phyloP scores from a whole-genome alignment of 2,888 invertebrate genomes.

The Endotricha flammealis region DNA sequence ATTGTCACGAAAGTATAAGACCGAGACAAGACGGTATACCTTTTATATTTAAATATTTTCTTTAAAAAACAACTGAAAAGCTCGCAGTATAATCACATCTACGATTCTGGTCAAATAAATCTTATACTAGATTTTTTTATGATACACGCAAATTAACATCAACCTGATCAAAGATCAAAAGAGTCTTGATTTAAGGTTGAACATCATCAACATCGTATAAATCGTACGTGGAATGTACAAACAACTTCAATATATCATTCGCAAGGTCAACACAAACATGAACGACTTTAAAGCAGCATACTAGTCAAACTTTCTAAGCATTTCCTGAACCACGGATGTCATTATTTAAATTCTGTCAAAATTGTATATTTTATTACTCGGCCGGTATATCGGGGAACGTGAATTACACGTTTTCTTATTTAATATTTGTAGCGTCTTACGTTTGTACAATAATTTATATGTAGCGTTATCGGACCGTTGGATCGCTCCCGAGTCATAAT shows the following conservation, averaged over 20 bases:
- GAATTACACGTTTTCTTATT: constrained; percentile 77
- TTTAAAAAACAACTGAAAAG: too few species aligned
- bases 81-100: too few species aligned
- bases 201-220: not conserved
- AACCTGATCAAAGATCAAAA: not conserved
- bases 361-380: constrained; percentile 70
- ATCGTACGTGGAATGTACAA: constrained; percentile 9
- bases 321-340: constrained; percentile 71
- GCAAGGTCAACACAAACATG: constrained; percentile 45
- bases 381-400: constrained; percentile 61
- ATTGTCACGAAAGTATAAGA: constrained; percentile 16
- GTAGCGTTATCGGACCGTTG: constrained; percentile 61
- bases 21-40: too few species aligned
- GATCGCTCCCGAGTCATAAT: constrained; percentile 70
- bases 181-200: not conserved
- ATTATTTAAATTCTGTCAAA: constrained; percentile 77
- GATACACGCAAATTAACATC: not conserved
- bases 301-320: constrained; percentile 65
- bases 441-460: constrained; percentile 74
- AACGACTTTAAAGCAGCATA: constrained; percentile 48
- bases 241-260: constrained; percentile 35
- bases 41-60: too few species aligned
- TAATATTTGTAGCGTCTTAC: constrained; percentile 74
- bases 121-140: too few species aligned
- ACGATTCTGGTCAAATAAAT: too few species aligned